Evolutionary conservation across 2,888 invertebrate species (phyloP).

Genomic region (Dicranocentrus wangi): DNA sequence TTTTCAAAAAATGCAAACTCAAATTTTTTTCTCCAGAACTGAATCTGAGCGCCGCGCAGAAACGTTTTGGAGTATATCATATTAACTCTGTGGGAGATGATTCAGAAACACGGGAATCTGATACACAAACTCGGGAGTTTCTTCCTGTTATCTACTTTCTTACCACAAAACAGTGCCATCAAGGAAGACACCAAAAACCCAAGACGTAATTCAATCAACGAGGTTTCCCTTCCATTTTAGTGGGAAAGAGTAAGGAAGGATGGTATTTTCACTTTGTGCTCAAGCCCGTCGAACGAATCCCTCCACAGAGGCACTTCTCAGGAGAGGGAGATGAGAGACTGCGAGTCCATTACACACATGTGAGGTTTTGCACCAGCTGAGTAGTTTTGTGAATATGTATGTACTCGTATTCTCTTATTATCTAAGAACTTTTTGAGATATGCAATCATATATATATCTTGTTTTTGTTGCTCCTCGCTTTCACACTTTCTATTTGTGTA

Average conservation of each 20-base stretch:
- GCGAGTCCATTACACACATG: slow-evolving; percentile 9
- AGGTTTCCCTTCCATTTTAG: slow-evolving; percentile 33
- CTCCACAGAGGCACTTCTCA: slow-evolving; percentile 19
- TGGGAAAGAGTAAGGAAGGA: slow-evolving; percentile 2
- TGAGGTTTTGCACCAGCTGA: slow-evolving; percentile 11
- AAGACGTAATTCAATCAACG: slow-evolving; percentile 49
- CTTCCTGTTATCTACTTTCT: neutral
- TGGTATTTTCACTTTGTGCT: no score
- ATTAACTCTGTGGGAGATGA: no score
- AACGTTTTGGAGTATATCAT: no score
- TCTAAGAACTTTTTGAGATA: neutral
- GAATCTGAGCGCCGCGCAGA: no score
- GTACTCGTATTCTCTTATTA: neutral
- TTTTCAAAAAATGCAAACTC: no score
- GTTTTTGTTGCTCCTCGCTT: slow-evolving; percentile 21
- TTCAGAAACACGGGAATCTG: no score
- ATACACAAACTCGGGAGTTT: no score
- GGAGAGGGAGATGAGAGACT: slow-evolving; percentile 12
- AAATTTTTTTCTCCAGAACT: no score
- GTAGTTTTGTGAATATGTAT: neutral
- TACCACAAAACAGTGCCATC: neutral
- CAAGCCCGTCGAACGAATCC: slow-evolving; percentile 3
- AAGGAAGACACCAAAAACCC: slow-evolving; percentile 12
- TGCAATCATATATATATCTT: neutral
- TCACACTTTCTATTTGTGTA: slow-evolving; percentile 23